These are phyloP conservation scores for Teleiodes luculella DNA, from an alignment of 2,888 invertebrate genomes.

Conservation along the genomic window DNA sequence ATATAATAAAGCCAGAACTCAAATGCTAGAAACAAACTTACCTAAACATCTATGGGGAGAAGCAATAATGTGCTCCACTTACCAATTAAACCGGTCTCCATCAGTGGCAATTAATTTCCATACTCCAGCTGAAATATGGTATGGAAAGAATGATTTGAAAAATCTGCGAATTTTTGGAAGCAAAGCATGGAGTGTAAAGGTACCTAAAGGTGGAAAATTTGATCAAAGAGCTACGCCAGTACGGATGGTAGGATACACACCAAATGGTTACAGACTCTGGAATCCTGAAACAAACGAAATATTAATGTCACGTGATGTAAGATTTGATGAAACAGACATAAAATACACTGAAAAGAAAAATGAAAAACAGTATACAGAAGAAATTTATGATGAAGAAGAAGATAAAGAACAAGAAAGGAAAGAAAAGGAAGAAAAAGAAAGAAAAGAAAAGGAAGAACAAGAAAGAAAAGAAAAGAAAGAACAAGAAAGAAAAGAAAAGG, in stretches of 20 bases:
- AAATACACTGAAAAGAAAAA: no score
- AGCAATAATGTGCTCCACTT: constrained; percentile 8
- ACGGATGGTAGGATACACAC: constrained; percentile 18
- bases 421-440: not conserved
- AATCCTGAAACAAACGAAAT: constrained; percentile 1
- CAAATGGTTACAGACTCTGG: constrained; percentile 18
- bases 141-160: not conserved
- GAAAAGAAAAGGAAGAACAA: not conserved
- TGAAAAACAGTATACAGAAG: not conserved
- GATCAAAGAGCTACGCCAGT: constrained; percentile 6
- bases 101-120: constrained; percentile 6
- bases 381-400: not conserved
- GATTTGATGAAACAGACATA: no score
- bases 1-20: constrained; percentile 9
- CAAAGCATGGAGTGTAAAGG: constrained; percentile 8
- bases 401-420: not conserved
- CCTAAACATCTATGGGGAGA: constrained; percentile 17
- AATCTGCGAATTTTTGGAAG: not conserved
- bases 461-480: not conserved
- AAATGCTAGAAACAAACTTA: constrained; percentile 8
- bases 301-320: not conserved
- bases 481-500: no score
- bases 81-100: constrained; percentile 14
- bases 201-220: constrained; percentile 11
- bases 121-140: not conserved